Evolutionary conservation across 2,888 invertebrate genomes (phyloP), one percentile per base, ranked within the genome.

Genomic region (Gastracanthus pulcherrimus): DNA sequence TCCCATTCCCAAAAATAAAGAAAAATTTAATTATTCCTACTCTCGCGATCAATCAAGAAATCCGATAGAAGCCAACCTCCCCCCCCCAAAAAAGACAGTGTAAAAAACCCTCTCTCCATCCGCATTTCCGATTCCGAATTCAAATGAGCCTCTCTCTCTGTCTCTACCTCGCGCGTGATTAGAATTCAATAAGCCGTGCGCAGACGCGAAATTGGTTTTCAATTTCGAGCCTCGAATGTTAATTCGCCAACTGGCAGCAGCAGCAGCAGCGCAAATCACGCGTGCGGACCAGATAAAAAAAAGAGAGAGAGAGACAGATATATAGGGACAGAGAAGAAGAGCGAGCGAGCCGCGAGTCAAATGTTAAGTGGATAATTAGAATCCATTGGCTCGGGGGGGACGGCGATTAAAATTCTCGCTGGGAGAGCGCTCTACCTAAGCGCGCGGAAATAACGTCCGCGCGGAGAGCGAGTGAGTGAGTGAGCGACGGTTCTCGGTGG

Each of bases 181-280:
- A 77, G 72, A 72, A 81, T 81, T 76, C 76, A 72, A 81, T 77
- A 77, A 77, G 60, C 67, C 7, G 26, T 26, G 16, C 11, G 41
- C 29, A 19, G 55, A 48, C 70, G 64, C 48, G 64, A 64, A 71
- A 76, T 81, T 60, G 76, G 34, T 81, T 76, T 76, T 81, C 81
- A 45, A 60, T 81, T 70, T 48, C 71, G 41, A 64, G 51, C 19
- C 31, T 31, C 74, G 79, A 79, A 79, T 74, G 72, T 79, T 74
- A 79, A 79, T 79, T 74, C 67, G 4, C 19, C 23, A 31, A n/a
- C 62, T n/a, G 16, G 9, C 19, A 7, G 7, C 7, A 3, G 2
- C 31, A 1, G 31, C 31, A 26, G 6, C 29, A 6, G 9, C 62
- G 45, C 19, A 45, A 74, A 62, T 62, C 45, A 23, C 23, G 62